phyloP scores from a whole-genome alignment of 1,140 invertebrate genomes.

The Dinoponera quadriceps region DNA sequence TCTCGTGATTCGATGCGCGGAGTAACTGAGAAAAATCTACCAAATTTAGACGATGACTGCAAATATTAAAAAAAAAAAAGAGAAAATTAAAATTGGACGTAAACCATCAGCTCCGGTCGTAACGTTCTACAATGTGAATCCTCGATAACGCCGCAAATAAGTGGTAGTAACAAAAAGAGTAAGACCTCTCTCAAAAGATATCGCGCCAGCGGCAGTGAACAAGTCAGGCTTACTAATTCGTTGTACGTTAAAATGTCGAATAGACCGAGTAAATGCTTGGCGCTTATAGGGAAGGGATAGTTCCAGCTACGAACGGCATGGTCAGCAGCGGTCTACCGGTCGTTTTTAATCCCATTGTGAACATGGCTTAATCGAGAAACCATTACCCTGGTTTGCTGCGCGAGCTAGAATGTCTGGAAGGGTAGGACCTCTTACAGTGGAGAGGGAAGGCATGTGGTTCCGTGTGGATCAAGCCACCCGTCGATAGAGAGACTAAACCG shows the following conservation, averaged over 20 bases:
- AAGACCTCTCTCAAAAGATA: conserved; percentile 8
- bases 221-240: conserved; percentile 37
- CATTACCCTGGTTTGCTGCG: conserved; percentile 81
- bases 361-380: conserved; percentile 82
- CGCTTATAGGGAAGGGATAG: conserved; percentile 73
- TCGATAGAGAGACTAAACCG: conserved; percentile 69
- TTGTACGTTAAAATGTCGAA: conserved; percentile 49
- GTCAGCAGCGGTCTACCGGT: conserved; percentile 84
- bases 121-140: background rate
- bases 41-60: background rate
- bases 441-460: conserved; percentile 69
- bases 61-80: too few species aligned
- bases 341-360: conserved; percentile 85
- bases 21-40: background rate
- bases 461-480: conserved; percentile 65
- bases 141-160: background rate
- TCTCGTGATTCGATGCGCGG: conserved; percentile 6
- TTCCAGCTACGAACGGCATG: conserved; percentile 79
- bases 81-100: conserved; percentile 20
- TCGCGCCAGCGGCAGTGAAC: background rate
- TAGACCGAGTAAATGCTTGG: conserved; percentile 65
- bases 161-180: background rate
- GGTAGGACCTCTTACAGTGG: conserved; percentile 69
- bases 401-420: conserved; percentile 77
- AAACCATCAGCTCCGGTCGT: background rate